Evolutionary conservation across 2,888 invertebrate species (phyloP), one percentile per base, ranked within the genome.

Genomic region (Archips xylosteana): DNA sequence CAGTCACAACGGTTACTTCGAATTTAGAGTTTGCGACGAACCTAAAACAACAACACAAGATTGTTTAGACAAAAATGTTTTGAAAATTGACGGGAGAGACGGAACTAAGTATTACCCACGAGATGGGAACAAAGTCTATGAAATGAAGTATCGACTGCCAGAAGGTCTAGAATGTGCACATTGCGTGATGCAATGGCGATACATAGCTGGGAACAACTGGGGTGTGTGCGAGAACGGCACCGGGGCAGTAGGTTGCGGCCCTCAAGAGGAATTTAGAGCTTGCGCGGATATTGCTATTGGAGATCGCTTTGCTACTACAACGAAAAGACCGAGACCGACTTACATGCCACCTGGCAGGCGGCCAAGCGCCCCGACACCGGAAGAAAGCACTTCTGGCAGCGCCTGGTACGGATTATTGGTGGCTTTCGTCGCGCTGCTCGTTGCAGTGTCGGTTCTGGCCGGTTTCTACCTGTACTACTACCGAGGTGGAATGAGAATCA

Each of bases 161-260:
- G 89, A 94, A 74, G 96, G 95, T 54, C 82, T 97, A 15, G 96
- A 96, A 62, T 98, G 98, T 86, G 89, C 95, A 12, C 97, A 97
- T 86, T 98, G 98, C 85, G 96, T 98, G 3, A 91, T 98, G 74
- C 98, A 98, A 85, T 98, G 98, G 98, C 95, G 97, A 79, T 98
- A 98, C 88, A 95, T 97, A 71, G 98, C 98, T 61, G 98, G 97
- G 2, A 97, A 97, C 83, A 97, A 97, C 85, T 98, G 97, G 97
- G 97, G 97, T 0, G 95, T 94, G 13, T 97, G 97, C 82, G 94
- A 94, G 0, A 96, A 97, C 82, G 97, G 97, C 0, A 96, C 95
- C 63, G 97, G 97, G 47, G 96, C 96, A 0, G 96, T 98, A 0
- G 98, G 98, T 0, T 98, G 98, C 83, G 98, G 98, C 0, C 97